A percentile compares a stretch with the other conserved stretches of the same genome.
These are phyloP conservation scores for Griposia aprilina DNA, from an alignment of 2,888 invertebrate genomes.

Conservation along the genomic window DNA sequence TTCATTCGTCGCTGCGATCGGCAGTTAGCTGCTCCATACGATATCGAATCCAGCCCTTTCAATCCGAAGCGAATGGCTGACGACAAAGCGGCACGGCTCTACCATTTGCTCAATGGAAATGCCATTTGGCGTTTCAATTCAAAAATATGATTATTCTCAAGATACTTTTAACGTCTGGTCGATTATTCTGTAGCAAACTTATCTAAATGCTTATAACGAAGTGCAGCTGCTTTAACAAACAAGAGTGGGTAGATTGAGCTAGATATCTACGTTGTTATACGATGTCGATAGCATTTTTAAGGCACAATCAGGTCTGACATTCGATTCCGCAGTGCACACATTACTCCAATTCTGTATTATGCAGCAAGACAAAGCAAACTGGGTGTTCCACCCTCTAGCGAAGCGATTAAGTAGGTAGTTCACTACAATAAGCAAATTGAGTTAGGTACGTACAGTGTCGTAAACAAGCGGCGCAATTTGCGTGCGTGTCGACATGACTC, in stretches of 20 bases:
- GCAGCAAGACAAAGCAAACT: constrained; percentile 42
- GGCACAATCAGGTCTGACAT: constrained; percentile 1
- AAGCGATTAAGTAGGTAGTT: constrained; percentile 70
- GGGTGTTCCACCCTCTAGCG: constrained; percentile 40
- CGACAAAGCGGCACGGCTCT: constrained; percentile 82
- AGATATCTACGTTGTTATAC: background rate
- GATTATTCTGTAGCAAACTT: constrained; percentile 30
- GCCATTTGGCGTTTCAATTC: constrained; percentile 80
- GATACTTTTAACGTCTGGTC: constrained; percentile 42
- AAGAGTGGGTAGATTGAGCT: background rate
- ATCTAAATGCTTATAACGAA: constrained; percentile 19
- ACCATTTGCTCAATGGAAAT: constrained; percentile 81
- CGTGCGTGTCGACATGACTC: constrained; percentile 74
- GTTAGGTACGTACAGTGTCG: constrained; percentile 75
- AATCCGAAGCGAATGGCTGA: constrained; percentile 76
- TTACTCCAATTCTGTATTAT: constrained; percentile 28
- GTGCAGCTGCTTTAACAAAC: constrained; percentile 20
- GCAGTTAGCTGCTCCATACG: constrained; percentile 80
- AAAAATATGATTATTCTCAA: constrained; percentile 68
- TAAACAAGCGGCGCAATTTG: constrained; percentile 81
- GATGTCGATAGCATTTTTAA: constrained; percentile 15
- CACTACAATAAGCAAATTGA: constrained; percentile 76
- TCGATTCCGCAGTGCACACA: constrained; percentile 11
- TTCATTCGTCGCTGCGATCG: constrained; percentile 77
- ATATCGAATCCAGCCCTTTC: constrained; percentile 83